Evolutionary conservation across 2,888 invertebrate genomes (phyloP).

Genomic region (Strigamia transsilvanica): DNA sequence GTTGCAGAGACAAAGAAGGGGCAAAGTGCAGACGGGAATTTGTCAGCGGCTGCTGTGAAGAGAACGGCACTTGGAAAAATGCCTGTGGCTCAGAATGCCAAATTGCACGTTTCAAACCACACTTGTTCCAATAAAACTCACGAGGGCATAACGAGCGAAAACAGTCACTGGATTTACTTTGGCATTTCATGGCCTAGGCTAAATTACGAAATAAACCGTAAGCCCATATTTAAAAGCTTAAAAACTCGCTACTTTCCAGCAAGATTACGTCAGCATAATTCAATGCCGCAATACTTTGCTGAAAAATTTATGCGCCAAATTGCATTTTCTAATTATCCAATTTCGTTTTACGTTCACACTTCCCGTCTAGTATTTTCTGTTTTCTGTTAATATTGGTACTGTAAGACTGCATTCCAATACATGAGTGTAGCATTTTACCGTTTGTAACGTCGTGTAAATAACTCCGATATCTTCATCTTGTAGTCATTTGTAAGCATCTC

Average conservation of each 20-base stretch:
- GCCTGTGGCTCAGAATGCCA: constrained; percentile 42
- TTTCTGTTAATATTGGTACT: too few species aligned
- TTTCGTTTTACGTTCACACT: too few species aligned
- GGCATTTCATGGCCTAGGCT: constrained; percentile 2
- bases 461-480: too few species aligned
- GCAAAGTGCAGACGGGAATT: constrained; percentile 36
- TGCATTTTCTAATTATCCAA: too few species aligned
- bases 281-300: too few species aligned
- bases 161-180: constrained; percentile 41
- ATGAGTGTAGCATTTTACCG: too few species aligned
- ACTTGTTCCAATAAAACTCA: constrained; percentile 47
- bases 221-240: constrained; percentile 41
- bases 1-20: constrained; percentile 23
- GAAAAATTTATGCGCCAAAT: too few species aligned
- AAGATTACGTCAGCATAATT: neutral
- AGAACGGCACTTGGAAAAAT: constrained; percentile 47
- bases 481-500: too few species aligned
- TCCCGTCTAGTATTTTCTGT: too few species aligned
- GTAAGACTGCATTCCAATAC: too few species aligned
- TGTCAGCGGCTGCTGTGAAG: constrained; percentile 2
- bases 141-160: constrained; percentile 47
- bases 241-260: neutral
- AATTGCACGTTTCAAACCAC: constrained; percentile 44
- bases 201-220: constrained; percentile 35
- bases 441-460: too few species aligned